Conservation (phyloP, 2,888 invertebrate species). For the Aphidius colemani region DNA sequence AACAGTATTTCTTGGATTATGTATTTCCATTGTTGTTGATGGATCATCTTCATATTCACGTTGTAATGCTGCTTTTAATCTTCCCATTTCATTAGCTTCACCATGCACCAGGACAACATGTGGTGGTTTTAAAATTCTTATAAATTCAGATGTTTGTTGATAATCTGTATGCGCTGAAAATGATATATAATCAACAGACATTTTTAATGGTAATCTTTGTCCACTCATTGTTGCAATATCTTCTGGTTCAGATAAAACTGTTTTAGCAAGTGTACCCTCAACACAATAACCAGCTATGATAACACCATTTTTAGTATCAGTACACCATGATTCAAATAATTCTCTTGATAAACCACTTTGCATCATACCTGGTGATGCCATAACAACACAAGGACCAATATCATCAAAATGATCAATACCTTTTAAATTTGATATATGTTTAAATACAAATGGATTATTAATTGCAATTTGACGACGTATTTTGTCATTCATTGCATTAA, state of each 20-base stretch:
- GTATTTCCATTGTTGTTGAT: slow-evolving; percentile 80
- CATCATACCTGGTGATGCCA: slow-evolving; percentile 99
- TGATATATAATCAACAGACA: slow-evolving; percentile 99
- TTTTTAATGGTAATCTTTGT: slow-evolving; percentile 92
- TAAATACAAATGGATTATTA: slow-evolving; percentile 98
- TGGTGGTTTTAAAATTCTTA: slow-evolving; percentile 89
- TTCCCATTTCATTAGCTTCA: slow-evolving; percentile 98
- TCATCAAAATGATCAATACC: slow-evolving; percentile 99
- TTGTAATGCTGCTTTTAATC: slow-evolving; percentile 91
- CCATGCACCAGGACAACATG: slow-evolving; percentile 98
- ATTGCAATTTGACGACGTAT: slow-evolving; percentile 95
- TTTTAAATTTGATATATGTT: slow-evolving; percentile 95
- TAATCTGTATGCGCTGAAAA: slow-evolving; percentile 99
- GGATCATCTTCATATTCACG: slow-evolving; percentile 91
- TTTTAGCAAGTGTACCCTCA: slow-evolving; percentile 89
- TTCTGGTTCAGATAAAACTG: slow-evolving; percentile 95
- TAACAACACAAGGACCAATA: slow-evolving; percentile 98
- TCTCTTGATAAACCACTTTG: slow-evolving; percentile 97
- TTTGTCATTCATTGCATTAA: slow-evolving; percentile 99
- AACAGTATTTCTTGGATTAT: slow-evolving; percentile 96
- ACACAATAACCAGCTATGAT: slow-evolving; percentile 97
- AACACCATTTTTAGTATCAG: slow-evolving; percentile 96
- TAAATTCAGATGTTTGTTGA: slow-evolving; percentile 96
- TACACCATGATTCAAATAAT: slow-evolving; percentile 98
- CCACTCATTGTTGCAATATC: slow-evolving; percentile 95